Evolutionary conservation across 2,888 invertebrate genomes (phyloP).

Genomic region (Apomyelois bistriatella): DNA sequence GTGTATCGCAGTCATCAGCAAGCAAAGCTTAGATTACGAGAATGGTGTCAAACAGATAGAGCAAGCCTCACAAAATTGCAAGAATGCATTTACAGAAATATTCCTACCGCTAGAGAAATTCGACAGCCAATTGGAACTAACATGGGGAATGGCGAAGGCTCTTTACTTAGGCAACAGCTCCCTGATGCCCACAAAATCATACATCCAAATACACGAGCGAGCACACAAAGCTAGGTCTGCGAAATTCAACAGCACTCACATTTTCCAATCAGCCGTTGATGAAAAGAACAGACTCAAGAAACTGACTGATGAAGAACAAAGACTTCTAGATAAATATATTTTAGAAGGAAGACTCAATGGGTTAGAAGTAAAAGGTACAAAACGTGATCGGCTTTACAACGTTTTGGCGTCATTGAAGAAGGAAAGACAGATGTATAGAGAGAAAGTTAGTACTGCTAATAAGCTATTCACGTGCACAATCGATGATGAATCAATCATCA

Average conservation of each 20-base stretch:
- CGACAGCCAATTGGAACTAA: slow-evolving; percentile 86
- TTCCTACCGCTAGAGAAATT: slow-evolving; percentile 87
- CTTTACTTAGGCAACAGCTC: slow-evolving; percentile 89
- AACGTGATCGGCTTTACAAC: slow-evolving; percentile 62
- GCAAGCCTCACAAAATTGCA: slow-evolving; percentile 54
- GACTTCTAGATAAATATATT: slow-evolving; percentile 87
- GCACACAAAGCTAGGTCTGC: slow-evolving; percentile 86
- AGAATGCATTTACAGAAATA: slow-evolving; percentile 84
- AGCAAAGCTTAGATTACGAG: slow-evolving; percentile 90
- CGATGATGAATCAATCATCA: slow-evolving; percentile 82
- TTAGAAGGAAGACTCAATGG: slow-evolving; percentile 93
- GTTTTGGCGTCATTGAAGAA: slow-evolving; percentile 76
- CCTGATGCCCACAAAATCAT: slow-evolving; percentile 88
- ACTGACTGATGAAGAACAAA: slow-evolving; percentile 81
- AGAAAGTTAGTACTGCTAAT: slow-evolving; percentile 83
- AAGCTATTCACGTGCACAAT: slow-evolving; percentile 84
- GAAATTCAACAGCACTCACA: slow-evolving; percentile 85
- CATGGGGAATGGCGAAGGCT: slow-evolving; percentile 93
- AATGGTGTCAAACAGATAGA: slow-evolving; percentile 86
- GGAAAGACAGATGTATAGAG: slow-evolving; percentile 82
- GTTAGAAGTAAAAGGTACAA: slow-evolving; percentile 81
- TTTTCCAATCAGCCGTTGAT: slow-evolving; percentile 85
- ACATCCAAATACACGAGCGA: slow-evolving; percentile 88
- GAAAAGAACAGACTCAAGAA: slow-evolving; percentile 66
- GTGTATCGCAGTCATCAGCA: slow-evolving; percentile 91